Base-by-base conservation (phyloP, 2,888 invertebrate species). In the Gortyna flavago region DNA sequence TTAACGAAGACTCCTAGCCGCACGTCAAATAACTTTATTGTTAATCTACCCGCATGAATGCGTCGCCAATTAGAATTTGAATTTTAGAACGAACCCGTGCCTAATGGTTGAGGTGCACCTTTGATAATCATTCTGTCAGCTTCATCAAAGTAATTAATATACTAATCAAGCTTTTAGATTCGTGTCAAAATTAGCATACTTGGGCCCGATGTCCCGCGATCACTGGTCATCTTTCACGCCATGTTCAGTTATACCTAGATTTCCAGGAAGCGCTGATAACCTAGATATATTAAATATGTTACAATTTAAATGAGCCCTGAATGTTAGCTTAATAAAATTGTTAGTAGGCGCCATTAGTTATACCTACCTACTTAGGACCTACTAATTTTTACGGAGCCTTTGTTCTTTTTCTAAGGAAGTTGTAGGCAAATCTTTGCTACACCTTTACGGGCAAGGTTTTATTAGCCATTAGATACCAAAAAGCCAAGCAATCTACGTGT, bases 31-130 rank as follows among this genome's bases (percentile, higher is more conserved):
- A 75, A 67, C 69, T 76, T 72, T 70, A 77, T 80, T 86, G 83
- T 83, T 66, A 74, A 75, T 61, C 71, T 64, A 72, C 70, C 77
- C 79, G 73, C 77, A 75, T 75, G 69, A 81, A 69, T 72, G 67
- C 61, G 61, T 83, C 80, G 71, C 80, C 90, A 90, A 90, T 90
- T 90, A 88, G 77, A 91, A 92, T 92, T 93, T 91, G 90, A 89
- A 92, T 92, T 90, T 90, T 83, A 81, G 88, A 90, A 89, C 89
- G 88, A 85, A 85, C 75, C 76, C 78, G 84, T 79, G 62, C 18
- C 18, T 81, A 61, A 88, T 85, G 81, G 57, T 13, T 66, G 35
- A 51, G 54, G 85, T 84, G 75, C 85, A 83, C 81, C 78, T 80
- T 72, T 83, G 66, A 70, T 85, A 75, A 87, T 89, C 84, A 87